Percentiles rank a stretch among this genome's conserved stretches.
phyloP scores from a whole-genome alignment of 2,113 vertebrate genomes.

The Brachypodius melanocephalos region DNA sequence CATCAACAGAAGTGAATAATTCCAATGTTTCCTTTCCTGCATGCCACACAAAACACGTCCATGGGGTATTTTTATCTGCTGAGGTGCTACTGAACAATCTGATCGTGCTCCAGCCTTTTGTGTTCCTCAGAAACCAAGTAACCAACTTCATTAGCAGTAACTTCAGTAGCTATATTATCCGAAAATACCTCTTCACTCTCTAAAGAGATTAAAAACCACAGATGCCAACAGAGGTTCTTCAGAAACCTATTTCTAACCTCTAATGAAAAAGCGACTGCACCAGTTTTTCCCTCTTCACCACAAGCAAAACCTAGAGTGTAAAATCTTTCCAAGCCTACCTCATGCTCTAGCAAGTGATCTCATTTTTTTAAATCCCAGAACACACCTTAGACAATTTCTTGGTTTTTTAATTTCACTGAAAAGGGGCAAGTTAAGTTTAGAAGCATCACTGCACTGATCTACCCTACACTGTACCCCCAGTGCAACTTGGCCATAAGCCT shows the following conservation, averaged over 20 bases:
- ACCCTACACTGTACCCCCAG: not conserved
- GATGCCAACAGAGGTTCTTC: not conserved
- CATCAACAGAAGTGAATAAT: not conserved
- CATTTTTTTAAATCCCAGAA: not conserved
- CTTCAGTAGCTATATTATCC: not conserved
- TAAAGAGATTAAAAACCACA: constrained; percentile 24
- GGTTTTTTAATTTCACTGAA: not conserved
- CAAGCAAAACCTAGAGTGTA: not conserved
- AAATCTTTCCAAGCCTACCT: not conserved
- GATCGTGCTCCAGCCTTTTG: not conserved
- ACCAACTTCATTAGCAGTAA: not conserved
- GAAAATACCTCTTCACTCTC: not conserved
- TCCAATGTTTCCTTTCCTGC: not conserved
- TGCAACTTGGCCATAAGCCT: accelerated
- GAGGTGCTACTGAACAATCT: not conserved
- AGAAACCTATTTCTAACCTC: constrained; percentile 1
- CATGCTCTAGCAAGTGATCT: not conserved
- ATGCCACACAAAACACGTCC: not conserved
- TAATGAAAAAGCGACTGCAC: not conserved
- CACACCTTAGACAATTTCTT: not conserved
- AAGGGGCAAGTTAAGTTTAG: not conserved
- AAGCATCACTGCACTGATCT: not conserved
- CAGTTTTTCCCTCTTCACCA: not conserved
- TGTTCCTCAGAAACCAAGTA: not conserved
- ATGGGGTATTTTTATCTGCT: not conserved